These are phyloP conservation scores for Poecilia picta DNA, from an alignment of 2,797 vertebrate species.

Conservation along the genomic window DNA sequence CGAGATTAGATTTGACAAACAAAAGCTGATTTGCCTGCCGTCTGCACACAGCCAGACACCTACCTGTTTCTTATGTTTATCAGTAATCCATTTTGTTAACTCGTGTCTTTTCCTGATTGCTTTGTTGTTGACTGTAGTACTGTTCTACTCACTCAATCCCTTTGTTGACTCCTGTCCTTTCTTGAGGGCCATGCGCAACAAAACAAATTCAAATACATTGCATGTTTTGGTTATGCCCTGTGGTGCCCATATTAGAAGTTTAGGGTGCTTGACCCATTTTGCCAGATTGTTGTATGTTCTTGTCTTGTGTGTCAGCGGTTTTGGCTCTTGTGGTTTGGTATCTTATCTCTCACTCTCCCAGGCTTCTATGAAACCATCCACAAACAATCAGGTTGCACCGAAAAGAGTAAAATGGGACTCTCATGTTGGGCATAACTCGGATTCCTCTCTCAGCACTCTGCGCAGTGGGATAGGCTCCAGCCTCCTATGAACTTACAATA, in stretches of 20 bases:
- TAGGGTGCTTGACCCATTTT: not conserved
- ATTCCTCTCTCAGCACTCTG: constrained; percentile 31
- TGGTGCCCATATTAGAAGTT: not conserved
- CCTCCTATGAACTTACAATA: constrained; percentile 33
- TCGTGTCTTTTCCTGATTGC: not conserved
- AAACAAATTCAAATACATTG: not conserved
- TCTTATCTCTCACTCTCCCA: constrained; percentile 18
- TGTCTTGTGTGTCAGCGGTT: constrained; percentile 9
- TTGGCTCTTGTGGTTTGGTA: not conserved
- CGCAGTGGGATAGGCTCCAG: constrained; percentile 36
- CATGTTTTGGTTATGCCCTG: not conserved
- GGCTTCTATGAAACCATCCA: constrained; percentile 34
- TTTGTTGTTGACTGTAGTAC: not conserved
- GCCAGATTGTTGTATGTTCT: constrained; percentile 20
- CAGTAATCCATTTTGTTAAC: not conserved
- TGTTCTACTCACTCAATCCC: not conserved
- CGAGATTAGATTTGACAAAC: constrained; percentile 14
- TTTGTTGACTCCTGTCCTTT: not conserved
- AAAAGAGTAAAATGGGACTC: constrained; percentile 3
- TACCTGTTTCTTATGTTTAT: not conserved
- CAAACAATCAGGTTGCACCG: constrained; percentile 22
- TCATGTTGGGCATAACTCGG: constrained; percentile 19
- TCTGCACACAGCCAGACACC: not conserved
- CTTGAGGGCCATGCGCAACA: not conserved
- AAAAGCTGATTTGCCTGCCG: constrained; percentile 7